Evolutionary conservation across 2,797 vertebrate genomes (phyloP), one percentile per base, ranked within the genome.

Genomic region (Denticeps clupeoides): DNA sequence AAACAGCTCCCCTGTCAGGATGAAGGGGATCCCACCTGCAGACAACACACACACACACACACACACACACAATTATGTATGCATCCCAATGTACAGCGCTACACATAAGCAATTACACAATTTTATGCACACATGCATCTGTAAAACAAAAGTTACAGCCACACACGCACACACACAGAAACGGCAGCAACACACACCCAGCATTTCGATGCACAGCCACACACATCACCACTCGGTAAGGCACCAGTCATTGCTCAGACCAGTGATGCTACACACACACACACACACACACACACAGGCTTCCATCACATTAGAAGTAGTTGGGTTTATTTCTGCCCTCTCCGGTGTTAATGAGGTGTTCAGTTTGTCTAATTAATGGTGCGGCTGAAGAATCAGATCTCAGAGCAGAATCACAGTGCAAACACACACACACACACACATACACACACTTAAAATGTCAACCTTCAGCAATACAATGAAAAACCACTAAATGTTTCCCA

Each of bases 1-100:
- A 73, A 97, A 97, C 47, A 95, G 63, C 64, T 97, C 93, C 0
- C 88, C 87, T 0, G 93, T 93, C 71, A 98, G 72, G 63, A 95
- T 56, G 57, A 98, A 98, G 0, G 93, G 93, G 59, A 98, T 89
- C 3, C 94, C 94, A 52, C 94, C 93, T 97, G 72, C 15, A 62
- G 69, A 7, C 3, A 9, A 12, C 43, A 23, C 5, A 21, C 10
- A 24, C 11, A 47, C 8, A 2, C 6, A 15, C 22, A 11, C 2
- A 12, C 11, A 13, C 2, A 13, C 19, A 47, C n/a, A 35, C 7
- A 27, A n/a, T n/a, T n/a, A n/a, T n/a, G n/a, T n/a, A n/a, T n/a
- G n/a, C n/a, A n/a, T n/a, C n/a, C n/a, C n/a, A n/a, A n/a, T n/a
- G n/a, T 7, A 27, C 7, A 27, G 5, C 27, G 5, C 27, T 5